Percentiles rank a stretch among this genome's conserved stretches.
phyloP scores from a whole-genome alignment of 2,888 invertebrate genomes.

The Ectemnius lituratus region DNA sequence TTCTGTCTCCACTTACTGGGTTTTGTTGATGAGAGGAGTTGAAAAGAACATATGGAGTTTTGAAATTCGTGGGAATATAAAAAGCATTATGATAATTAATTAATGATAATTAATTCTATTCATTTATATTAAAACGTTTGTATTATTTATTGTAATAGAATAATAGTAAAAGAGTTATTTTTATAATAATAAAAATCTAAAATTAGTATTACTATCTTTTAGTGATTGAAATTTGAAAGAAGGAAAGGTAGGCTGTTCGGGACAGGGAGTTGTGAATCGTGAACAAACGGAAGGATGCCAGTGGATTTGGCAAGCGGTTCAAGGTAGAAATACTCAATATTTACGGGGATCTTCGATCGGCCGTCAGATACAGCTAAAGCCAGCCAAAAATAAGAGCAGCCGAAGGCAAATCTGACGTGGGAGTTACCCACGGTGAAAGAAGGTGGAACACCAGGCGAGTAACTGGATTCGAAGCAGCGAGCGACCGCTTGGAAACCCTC shows the following conservation, averaged over 20 bases:
- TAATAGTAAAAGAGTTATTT: no score
- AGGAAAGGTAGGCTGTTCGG: conserved; percentile 32
- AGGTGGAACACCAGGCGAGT: conserved; percentile 49
- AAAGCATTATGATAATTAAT: no score
- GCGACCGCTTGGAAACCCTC: conserved; percentile 48
- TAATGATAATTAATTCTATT: no score
- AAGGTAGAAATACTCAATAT: conserved; percentile 57
- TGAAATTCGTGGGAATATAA: no score
- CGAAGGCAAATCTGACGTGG: conserved; percentile 59
- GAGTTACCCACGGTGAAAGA: conserved; percentile 61
- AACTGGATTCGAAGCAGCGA: conserved; percentile 11
- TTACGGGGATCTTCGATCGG: conserved; percentile 61
- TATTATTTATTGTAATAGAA: no score
- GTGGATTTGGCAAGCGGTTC: conserved; percentile 60
- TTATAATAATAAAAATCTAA: conserved; percentile 32
- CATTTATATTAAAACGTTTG: no score
- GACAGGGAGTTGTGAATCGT: conserved; percentile 48
- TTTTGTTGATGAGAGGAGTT: no score
- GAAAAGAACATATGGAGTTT: no score
- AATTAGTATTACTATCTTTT: conserved; percentile 13
- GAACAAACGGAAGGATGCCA: conserved; percentile 57
- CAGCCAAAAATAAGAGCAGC: conserved; percentile 60
- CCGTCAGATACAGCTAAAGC: conserved; percentile 61
- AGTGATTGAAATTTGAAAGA: background rate
- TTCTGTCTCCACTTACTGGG: background rate